Percentiles rank a stretch among this genome's conserved stretches.
Evolutionary conservation across 1,140 invertebrate genomes (phyloP).

Genomic region (Stegodyphus dumicola): DNA sequence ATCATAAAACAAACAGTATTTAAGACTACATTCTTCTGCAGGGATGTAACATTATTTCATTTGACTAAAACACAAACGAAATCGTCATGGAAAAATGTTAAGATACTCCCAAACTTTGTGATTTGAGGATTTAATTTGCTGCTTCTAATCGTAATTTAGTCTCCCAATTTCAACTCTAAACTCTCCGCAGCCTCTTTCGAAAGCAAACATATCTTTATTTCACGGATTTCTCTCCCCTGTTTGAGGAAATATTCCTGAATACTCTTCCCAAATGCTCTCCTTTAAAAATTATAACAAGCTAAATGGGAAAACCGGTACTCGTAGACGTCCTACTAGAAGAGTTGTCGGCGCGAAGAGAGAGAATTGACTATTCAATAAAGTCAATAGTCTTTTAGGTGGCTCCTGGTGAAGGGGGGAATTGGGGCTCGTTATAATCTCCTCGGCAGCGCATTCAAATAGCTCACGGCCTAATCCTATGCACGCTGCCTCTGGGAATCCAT

Average conservation of each 20-base stretch:
- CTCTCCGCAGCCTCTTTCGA: background rate
- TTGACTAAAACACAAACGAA: too few species aligned
- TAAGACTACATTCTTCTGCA: too few species aligned
- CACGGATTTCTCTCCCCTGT: background rate
- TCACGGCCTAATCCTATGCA: slow-evolving; percentile 27
- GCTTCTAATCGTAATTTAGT: background rate
- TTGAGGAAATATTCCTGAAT: background rate
- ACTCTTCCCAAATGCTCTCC: background rate
- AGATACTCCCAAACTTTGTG: too few species aligned
- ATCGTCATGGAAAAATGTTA: too few species aligned
- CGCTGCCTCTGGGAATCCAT: slow-evolving; percentile 21
- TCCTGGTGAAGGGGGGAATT: background rate
- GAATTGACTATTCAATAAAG: slow-evolving; percentile 46
- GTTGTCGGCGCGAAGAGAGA: background rate
- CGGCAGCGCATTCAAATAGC: slow-evolving; percentile 38
- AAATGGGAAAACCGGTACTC: background rate
- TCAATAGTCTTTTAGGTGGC: slow-evolving; percentile 23
- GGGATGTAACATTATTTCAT: too few species aligned
- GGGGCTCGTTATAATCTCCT: slow-evolving; percentile 18
- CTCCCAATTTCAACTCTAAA: background rate
- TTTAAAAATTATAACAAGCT: background rate
- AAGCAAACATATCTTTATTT: background rate
- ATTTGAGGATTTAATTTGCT: too few species aligned
- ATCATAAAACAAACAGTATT: too few species aligned
- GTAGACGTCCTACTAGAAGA: background rate